A percentile compares a stretch with the other conserved stretches of the same genome.
phyloP scores from a whole-genome alignment of 2,797 vertebrate species.

The Gymnocypris eckloni region DNA sequence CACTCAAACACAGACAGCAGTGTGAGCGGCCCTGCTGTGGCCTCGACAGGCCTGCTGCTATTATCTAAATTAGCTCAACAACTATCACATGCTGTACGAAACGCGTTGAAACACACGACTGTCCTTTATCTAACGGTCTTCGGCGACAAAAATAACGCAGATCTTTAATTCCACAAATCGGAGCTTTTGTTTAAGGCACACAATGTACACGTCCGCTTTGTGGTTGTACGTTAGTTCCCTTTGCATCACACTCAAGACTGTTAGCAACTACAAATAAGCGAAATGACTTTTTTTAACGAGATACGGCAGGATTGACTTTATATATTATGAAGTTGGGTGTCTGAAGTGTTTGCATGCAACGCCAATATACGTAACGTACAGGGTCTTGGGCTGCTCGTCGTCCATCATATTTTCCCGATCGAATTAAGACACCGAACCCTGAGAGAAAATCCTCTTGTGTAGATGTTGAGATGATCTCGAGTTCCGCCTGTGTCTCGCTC shows the following conservation, averaged over 20 bases:
- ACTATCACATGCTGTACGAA: constrained; percentile 3
- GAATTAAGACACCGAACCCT: constrained; percentile 58
- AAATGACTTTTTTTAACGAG: background rate
- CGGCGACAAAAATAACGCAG: background rate
- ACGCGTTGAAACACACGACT: background rate
- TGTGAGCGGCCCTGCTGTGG: constrained; percentile 24
- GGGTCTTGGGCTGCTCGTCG: constrained; percentile 96
- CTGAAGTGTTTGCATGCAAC: background rate
- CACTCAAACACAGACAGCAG: constrained; percentile 34
- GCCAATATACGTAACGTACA: constrained; percentile 91
- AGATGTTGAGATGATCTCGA: background rate
- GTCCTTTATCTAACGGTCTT: too few species aligned
- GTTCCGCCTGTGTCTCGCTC: constrained; percentile 34
- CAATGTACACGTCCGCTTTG: constrained; percentile 59
- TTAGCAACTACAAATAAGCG: background rate
- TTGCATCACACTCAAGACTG: background rate
- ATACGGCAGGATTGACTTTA: background rate
- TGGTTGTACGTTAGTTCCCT: background rate
- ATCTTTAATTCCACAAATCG: background rate
- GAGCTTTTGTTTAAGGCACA: constrained; percentile 45
- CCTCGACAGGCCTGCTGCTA: constrained; percentile 16
- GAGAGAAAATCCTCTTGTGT: constrained; percentile 24
- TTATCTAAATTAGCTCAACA: constrained; percentile 8
- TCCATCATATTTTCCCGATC: constrained; percentile 83
- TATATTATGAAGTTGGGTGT: constrained; percentile 37